Base-by-base conservation (phyloP, 2,888 invertebrate genomes). In the Campoletis raptor region DNA sequence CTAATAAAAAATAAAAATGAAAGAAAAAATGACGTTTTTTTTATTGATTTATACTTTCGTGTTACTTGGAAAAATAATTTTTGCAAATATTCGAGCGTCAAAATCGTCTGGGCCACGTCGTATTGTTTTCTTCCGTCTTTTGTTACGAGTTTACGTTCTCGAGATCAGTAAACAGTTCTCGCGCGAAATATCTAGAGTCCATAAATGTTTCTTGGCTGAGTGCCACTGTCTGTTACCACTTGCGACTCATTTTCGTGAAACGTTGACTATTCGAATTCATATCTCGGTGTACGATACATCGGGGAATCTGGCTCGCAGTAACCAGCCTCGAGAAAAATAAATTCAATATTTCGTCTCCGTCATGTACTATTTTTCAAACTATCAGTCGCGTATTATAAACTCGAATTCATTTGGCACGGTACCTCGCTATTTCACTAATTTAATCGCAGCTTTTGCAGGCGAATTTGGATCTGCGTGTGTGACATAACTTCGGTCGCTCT, bases 141-240 rank as follows among this genome's bases (percentile, higher is more conserved):
- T 21, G 30, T 61, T 57, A 72, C 48, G 48, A 70, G 48, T 70
- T 77, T 61, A 61, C 30, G 8, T 24, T 64, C 48, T 45, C 66
- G n/a, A 45, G 37, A 81, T 67, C 24, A 15, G 48, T 64, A 57
- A 85, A 74, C 74, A 64, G 45, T 70, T 79, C 21, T 67, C 85
- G 64, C 21, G 52, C 52, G 18, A 9, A 64, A 66, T 76, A 64
- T 52, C 36, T 69, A 40, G 64, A 79, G 67, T 69, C 42, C 74
- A 69, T 74, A 76, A 85, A 80, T 54, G 74, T 73, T 76, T 42
- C 45, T 82, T 85, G 85, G 82, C 82, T 15, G 52, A 79, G 52
- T 64, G 85, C 85, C 85, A 85, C 69, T 21, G 74, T 79, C 69
- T 70, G 79, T 79, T 69, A 67, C 79, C 74, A 82, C 79, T 85